A percentile compares a stretch with the other conserved stretches of the same genome.
These are phyloP conservation scores for Parambassis ranga DNA, from an alignment of 2,797 vertebrate species.

Conservation along the genomic window DNA sequence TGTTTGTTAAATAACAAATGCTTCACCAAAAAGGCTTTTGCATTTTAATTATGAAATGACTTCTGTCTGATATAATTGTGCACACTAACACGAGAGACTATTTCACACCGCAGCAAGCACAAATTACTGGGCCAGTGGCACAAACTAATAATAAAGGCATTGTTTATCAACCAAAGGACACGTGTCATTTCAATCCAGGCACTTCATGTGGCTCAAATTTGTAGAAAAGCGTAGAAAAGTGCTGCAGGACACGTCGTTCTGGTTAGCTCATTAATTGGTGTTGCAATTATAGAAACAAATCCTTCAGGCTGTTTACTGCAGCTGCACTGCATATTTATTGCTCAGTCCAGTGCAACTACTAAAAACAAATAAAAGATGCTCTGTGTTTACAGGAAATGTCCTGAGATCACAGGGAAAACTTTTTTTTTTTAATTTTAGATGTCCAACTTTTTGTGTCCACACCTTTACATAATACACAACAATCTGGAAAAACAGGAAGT, in stretches of 20 bases:
- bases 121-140: conserved; percentile 33
- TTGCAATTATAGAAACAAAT: conserved; percentile 64
- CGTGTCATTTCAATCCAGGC: conserved; percentile 51
- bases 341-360: conserved; percentile 16
- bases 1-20: background rate
- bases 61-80: background rate
- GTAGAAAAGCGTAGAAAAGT: conserved; percentile 50
- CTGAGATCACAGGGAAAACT: conserved; percentile 1
- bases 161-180: conserved; percentile 65
- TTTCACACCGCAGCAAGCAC: conserved; percentile 35
- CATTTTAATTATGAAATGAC: conserved; percentile 23
- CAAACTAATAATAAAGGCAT: conserved; percentile 41
- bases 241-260: conserved; percentile 57
- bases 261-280: conserved; percentile 68
- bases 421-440: background rate
- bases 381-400: conserved; percentile 3
- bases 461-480: too few species aligned
- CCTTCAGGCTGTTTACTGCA: conserved; percentile 49
- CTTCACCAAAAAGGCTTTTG: conserved; percentile 10
- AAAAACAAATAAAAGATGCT: conserved; percentile 7
- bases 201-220: conserved; percentile 43
- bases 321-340: conserved; percentile 28
- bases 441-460: too few species aligned
- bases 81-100: conserved; percentile 14
- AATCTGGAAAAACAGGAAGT: too few species aligned